Evolutionary conservation across 2,888 invertebrate genomes (phyloP).

Genomic region (Julus scanicus): DNA sequence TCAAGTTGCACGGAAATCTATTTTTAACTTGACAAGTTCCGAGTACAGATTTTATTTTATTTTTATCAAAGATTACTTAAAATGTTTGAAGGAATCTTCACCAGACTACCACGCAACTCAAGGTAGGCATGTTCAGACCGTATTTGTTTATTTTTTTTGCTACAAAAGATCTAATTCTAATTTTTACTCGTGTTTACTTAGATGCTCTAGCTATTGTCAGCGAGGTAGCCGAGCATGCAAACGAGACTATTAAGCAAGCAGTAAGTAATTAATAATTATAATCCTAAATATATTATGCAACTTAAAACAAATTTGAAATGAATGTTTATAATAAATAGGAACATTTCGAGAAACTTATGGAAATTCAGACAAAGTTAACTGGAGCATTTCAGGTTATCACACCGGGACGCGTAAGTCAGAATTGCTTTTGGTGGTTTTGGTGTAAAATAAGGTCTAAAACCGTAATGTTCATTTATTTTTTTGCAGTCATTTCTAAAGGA

Average conservation of each 20-base stretch:
- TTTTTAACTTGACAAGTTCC: background rate
- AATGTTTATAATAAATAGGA: constrained; percentile 66
- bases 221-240: constrained; percentile 72
- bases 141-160: background rate
- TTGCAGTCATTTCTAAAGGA: constrained; percentile 71
- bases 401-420: constrained; percentile 68
- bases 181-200: background rate
- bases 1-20: background rate
- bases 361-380: constrained; percentile 68
- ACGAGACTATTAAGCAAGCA: constrained; percentile 70
- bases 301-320: too few species aligned
- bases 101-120: constrained; percentile 73
- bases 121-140: constrained; percentile 57
- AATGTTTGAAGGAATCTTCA: constrained; percentile 68
- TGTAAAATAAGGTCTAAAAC: background rate
- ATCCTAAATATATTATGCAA: too few species aligned
- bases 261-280: constrained; percentile 65
- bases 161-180: background rate
- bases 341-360: constrained; percentile 70
- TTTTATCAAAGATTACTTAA: constrained; percentile 69
- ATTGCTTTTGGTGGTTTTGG: background rate
- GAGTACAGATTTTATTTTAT: background rate
- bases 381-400: constrained; percentile 69
- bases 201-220: constrained; percentile 71
- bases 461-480: constrained; percentile 28